A percentile compares a stretch with the other conserved stretches of the same genome.
Conservation (phyloP, 2,888 invertebrate genomes). For the Belgica antarctica region DNA sequence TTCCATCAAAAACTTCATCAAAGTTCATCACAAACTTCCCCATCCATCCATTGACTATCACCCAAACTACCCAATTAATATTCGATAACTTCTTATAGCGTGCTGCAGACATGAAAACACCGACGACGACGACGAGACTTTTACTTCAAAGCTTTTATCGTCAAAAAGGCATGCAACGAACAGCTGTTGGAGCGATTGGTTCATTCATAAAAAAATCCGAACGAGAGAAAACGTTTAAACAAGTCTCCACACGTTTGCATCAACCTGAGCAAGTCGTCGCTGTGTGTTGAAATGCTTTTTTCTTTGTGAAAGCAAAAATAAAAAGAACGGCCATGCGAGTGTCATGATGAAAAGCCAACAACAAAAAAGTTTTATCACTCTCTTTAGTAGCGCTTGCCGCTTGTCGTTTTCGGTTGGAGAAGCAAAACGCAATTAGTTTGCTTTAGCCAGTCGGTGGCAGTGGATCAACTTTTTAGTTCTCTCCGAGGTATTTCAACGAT, state of each 20-base stretch:
- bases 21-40: too few species aligned
- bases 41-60: too few species aligned
- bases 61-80: too few species aligned
- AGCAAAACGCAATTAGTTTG: conserved; percentile 22
- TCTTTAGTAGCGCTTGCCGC: not conserved
- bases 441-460: not conserved
- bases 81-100: too few species aligned
- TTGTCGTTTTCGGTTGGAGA: conserved; percentile 3
- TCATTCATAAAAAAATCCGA: not conserved
- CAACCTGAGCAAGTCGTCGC: not conserved
- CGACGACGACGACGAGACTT: too few species aligned
- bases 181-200: too few species aligned
- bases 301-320: not conserved
- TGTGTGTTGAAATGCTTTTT: not conserved
- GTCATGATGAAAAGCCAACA: not conserved
- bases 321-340: too few species aligned
- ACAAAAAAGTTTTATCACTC: conserved; percentile 4
- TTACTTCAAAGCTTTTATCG: not conserved
- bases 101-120: too few species aligned
- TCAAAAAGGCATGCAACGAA: too few species aligned
- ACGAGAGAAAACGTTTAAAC: not conserved
- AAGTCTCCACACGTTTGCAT: not conserved
- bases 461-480: conserved; percentile 1
- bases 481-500: not conserved
- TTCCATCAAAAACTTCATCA: too few species aligned